Evolutionary conservation across 64 coral and sea anemone genomes (phyloP).

Genomic region (Pocillopora damicornis): DNA sequence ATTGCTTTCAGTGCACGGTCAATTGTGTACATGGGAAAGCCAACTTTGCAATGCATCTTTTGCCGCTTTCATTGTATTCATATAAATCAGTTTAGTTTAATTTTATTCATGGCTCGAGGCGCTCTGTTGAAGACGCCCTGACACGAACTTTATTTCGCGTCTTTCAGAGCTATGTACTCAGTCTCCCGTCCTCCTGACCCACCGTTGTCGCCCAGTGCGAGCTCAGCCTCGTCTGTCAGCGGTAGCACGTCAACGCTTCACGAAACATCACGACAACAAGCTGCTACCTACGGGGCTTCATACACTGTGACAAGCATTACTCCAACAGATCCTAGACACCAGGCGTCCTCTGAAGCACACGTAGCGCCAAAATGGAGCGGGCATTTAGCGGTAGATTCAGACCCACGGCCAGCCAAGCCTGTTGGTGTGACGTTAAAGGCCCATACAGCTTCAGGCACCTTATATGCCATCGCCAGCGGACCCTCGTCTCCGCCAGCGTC

Average conservation of each 20-base stretch:
- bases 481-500: slow-evolving; percentile 49
- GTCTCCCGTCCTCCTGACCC: slow-evolving; percentile 25
- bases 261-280: slow-evolving; percentile 46
- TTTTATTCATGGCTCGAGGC: no score
- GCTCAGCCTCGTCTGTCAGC: slow-evolving; percentile 74
- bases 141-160: neutral
- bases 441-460: slow-evolving; percentile 54
- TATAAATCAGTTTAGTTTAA: no score
- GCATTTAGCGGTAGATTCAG: slow-evolving; percentile 12
- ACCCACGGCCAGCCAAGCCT: slow-evolving; percentile 9
- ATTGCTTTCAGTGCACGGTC: no score
- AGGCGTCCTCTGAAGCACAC: slow-evolving; percentile 10
- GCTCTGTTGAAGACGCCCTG: no score
- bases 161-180: slow-evolving; percentile 30
- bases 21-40: no score
- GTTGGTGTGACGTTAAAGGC: slow-evolving; percentile 51
- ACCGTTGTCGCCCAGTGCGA: slow-evolving; percentile 15
- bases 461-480: slow-evolving; percentile 75
- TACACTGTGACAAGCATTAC: slow-evolving; percentile 78
- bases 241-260: slow-evolving; percentile 75
- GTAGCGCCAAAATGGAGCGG: slow-evolving; percentile 48
- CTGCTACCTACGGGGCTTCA: slow-evolving; percentile 67
- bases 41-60: no score
- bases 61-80: no score
- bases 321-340: neutral